phyloP scores from a whole-genome alignment of 2,888 invertebrate species.

The Ligdia adustata region DNA sequence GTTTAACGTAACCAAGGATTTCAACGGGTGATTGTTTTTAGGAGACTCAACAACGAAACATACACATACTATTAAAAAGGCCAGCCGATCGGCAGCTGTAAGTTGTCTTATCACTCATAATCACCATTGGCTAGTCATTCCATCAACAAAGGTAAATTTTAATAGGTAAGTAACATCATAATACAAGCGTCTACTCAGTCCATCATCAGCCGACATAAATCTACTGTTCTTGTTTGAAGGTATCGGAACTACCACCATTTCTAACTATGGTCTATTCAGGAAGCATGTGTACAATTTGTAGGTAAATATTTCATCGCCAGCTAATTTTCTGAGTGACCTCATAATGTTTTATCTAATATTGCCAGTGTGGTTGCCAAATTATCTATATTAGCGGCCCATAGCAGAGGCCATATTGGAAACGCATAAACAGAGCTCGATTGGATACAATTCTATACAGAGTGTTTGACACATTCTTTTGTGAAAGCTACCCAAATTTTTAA shows the following conservation, averaged over 20 bases:
- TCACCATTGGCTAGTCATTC: too few species aligned
- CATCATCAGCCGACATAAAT: not conserved
- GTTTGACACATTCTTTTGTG: not conserved
- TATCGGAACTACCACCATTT: not conserved
- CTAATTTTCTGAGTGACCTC: conserved; percentile 9
- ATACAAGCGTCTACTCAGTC: not conserved
- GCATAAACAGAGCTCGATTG: not conserved
- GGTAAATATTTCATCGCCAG: conserved; percentile 1
- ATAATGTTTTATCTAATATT: conserved; percentile 15
- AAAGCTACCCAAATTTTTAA: not conserved
- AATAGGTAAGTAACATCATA: too few species aligned
- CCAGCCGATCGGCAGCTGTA: too few species aligned
- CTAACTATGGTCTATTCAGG: not conserved
- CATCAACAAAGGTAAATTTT: too few species aligned
- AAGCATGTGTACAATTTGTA: not conserved
- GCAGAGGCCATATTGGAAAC: conserved; percentile 8
- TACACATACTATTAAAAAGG: too few species aligned
- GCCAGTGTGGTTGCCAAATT: conserved; percentile 15
- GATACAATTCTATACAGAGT: not conserved
- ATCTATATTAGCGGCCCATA: conserved; percentile 8
- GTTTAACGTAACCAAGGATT: too few species aligned
- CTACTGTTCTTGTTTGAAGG: not conserved
- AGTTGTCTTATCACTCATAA: too few species aligned
- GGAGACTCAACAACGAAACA: too few species aligned
- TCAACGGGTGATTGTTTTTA: too few species aligned